Base-by-base conservation (phyloP, 2,797 vertebrate species). In the Prunella strophiata region DNA sequence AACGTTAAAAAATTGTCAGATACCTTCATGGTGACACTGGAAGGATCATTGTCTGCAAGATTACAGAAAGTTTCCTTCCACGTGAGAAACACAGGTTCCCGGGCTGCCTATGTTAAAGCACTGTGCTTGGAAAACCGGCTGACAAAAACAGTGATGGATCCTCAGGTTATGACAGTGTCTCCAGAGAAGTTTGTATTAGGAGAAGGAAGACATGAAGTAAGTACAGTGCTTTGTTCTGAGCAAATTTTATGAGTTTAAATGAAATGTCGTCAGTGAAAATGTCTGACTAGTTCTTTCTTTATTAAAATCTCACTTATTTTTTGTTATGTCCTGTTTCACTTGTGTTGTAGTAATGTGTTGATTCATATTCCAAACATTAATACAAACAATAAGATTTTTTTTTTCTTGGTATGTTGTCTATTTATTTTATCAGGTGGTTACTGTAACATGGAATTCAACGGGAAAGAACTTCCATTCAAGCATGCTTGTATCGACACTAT, bases 151-250 rank as follows among this genome's bases (percentile, higher is more conserved):
- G 9, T 98, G 11, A 96, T 99, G 98, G 98, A 98, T 94, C 94
- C 98, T 18, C 95, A 98, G 10, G 91, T 98, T 81, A 95, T 99
- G 95, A 98, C 87, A 54, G 94, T 99, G 50, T 98, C 98, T 52
- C 99, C 99, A 30, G 98, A 99, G 38, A 99, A 99, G 96, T 99
- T 99, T 97, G 98, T 99, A 3, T 97, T 99, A 26, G 99, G 98
- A 96, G 99, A 99, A 97, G 98, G 98, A 95, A 97, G 98, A 11
- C 98, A 98, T 73, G 98, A 99, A 98, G 99, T 99, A 97, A 85
- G 96, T 97, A 58, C 48, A n/a, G 40, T 88, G 88, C 79, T 29
- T 45, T 65, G 42, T 75, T 74, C 20, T 79, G 43, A 78, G 13
- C 25, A 67, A 67, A 32, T 74, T 26, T 34, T 71, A 42, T 52